Base-by-base conservation (phyloP, 2,113 vertebrate species). In the Chamaetylas fuelleborni region DNA sequence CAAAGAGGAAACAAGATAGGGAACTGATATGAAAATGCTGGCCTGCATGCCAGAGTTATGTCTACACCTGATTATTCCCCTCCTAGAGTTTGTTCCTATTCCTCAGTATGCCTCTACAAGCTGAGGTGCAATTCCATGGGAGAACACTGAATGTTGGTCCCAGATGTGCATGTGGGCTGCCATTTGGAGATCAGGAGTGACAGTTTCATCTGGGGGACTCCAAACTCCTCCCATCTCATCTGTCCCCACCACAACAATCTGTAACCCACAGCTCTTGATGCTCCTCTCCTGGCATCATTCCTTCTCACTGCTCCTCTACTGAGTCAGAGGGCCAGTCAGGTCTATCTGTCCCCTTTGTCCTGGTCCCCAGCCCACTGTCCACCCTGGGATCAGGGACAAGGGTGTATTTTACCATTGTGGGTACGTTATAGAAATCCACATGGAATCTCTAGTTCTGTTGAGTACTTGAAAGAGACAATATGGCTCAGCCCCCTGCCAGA, bases 181-280 rank as follows among this genome's bases (percentile, higher is more conserved):
- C 22, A 26, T 18, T 28, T 14, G 40, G 18, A 56, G 18, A 8
- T 31, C 8, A 6, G 7, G 5, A 60, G 48, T 43, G 25, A 43
- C 7, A n/a, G 22, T 26, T 87, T 62, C 23, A 13, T 33, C 34
- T 2, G 4, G 8, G 4, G 6, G 2, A 57, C 10, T 60, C 4
- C 25, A 28, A 20, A 45, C 25, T 80, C 13, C 20, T 72, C 7
- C 19, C 11, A 11, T 12, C 29, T 78, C 19, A 13, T 70, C 45
- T 73, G 60, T 57, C 14, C 12, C 19, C 33, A 38, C 6, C 4
- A 1, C 8, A 14, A 36, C 0, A 0, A 73, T 38, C 4, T 11
- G 5, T 56, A 50, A 47, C 9, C 13, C 24, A 64, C 29, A 72
- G 57, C 8, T 43, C 19, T 25, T 38, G 50, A 19, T 83, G 23